Percentiles rank a stretch among this genome's conserved stretches.
Evolutionary conservation across 2,113 vertebrate genomes (phyloP).

Genomic region (Eublepharis macularius): DNA sequence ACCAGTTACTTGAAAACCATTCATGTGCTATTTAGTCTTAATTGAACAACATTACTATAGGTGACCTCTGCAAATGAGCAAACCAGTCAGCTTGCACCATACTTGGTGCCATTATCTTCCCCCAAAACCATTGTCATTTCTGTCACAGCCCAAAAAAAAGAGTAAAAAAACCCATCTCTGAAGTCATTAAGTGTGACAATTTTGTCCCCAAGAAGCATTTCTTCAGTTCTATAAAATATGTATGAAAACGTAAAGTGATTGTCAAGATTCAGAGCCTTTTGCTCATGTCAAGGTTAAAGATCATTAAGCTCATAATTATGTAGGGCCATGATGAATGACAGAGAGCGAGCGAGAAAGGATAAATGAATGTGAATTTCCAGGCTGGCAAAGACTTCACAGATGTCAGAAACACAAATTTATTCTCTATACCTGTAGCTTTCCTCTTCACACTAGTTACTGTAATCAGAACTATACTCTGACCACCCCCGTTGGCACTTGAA

Average conservation of each 20-base stretch:
- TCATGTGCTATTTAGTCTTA: not conserved
- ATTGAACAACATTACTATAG: conserved; percentile 14
- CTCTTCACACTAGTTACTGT: not conserved
- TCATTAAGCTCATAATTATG: conserved; percentile 61
- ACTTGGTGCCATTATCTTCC: conserved; percentile 18
- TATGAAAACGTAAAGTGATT: conserved; percentile 51
- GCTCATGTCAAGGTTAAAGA: conserved; percentile 65
- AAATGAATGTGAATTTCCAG: conserved; percentile 53
- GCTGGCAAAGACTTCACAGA: conserved; percentile 19
- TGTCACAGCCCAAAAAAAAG: not conserved
- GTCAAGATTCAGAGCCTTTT: conserved; percentile 44
- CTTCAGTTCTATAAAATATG: conserved; percentile 29
- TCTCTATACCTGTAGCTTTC: conserved; percentile 35
- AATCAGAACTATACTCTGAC: conserved; percentile 46
- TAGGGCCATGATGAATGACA: conserved; percentile 54
- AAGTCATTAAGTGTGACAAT: conserved; percentile 12
- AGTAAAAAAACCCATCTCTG: not conserved
- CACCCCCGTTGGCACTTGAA: not conserved
- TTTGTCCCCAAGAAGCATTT: conserved; percentile 28
- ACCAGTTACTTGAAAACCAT: not conserved
- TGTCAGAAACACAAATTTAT: conserved; percentile 33
- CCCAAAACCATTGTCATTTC: not conserved
- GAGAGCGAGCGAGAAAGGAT: conserved; percentile 49
- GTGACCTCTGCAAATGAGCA: not conserved
- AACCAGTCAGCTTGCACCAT: not conserved